A percentile compares a stretch with the other conserved stretches of the same genome.
Conservation (phyloP, 2,113 vertebrate species). For the Ahaetulla prasina region DNA sequence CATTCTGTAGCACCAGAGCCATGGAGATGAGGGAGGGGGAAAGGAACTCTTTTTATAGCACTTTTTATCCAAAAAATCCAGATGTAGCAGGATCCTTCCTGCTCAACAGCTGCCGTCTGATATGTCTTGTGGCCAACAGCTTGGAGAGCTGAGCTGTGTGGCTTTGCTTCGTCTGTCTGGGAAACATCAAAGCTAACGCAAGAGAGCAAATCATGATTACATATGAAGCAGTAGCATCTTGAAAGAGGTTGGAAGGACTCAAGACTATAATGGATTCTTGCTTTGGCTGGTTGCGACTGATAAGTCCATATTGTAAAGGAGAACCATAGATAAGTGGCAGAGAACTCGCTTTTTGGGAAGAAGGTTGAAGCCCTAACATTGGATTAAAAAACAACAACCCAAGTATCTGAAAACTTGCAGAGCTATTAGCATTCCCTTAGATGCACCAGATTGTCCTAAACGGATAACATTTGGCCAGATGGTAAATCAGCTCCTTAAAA, state of each 20-base stretch:
- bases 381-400: neutral
- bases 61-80: neutral
- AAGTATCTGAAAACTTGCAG: neutral
- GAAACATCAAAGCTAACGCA: neutral
- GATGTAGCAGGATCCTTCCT: neutral
- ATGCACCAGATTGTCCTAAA: neutral
- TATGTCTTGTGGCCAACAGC: neutral
- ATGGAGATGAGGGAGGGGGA: neutral
- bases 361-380: neutral
- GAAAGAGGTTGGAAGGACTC: neutral
- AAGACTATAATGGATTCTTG: neutral
- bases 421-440: neutral
- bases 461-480: neutral
- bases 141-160: neutral
- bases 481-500: neutral
- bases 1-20: neutral
- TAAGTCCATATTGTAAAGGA: neutral
- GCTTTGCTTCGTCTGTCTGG: neutral
- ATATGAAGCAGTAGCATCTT: slow-evolving; percentile 32
- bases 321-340: neutral
- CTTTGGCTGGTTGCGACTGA: neutral
- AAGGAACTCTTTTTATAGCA: neutral
- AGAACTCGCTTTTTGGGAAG: neutral
- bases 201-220: neutral
- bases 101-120: neutral